Base-by-base conservation (phyloP, 2,113 vertebrate genomes). In the Bufo gargarizans region DNA sequence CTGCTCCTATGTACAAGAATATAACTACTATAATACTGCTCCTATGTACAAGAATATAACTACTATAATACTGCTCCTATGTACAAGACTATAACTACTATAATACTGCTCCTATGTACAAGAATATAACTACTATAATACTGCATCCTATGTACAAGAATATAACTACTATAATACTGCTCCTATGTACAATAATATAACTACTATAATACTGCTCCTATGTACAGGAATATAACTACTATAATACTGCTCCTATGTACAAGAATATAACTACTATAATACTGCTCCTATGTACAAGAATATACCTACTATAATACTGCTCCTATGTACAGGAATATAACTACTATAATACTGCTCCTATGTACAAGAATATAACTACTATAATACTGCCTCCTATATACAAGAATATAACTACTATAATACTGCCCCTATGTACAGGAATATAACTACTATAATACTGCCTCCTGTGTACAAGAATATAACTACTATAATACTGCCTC, bases 361-460 rank as follows among this genome's bases (percentile, higher is more conserved):
- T 65, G 6, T 65, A 65, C 63, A 65, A 65, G 63, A 65, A 65
- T 58, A 65, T 65, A 65, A 65, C 56, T 65, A 65, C 63, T 65
- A 65, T 65, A 65, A 65, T n/a, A 65, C 6, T 65, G 20, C 20
- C 63, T 7, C 33, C 63, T 65, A 65, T 65, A 1, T n/a, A 65
- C 63, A 65, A 65, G 20, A 65, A 7, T n/a, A 65, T 65, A 65
- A 71, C 67, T 71, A 43, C 67, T 71, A 71, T 71, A 71, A 71
- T 71, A 71, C 20, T 6, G 6, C 63, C 67, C 20, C 63, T 65
- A 65, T 65, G 56, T 65, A 65, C 63, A 65, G n/a, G 63, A 65
- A 65, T 65, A 65, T 65, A 65, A 65, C 56, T 58, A n/a, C 63
- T 65, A 65, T 65, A 65, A 65, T 65, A 65, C 63, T 65, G 63